Evolutionary conservation across 2,797 vertebrate genomes (phyloP).

Genomic region (Sardinella longiceps): DNA sequence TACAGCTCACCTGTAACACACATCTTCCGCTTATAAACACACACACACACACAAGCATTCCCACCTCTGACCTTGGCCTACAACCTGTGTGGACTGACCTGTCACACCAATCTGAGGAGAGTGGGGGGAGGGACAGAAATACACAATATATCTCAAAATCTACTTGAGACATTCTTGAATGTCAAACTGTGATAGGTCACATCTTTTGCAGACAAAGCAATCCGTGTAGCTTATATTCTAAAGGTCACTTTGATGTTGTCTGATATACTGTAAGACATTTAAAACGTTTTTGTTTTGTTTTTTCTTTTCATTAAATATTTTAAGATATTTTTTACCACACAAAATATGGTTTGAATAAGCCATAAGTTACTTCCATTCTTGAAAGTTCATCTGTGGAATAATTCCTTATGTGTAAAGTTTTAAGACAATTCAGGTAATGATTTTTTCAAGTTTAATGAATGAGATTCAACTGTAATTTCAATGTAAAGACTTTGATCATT

Average conservation of each 20-base stretch:
- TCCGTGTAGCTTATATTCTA: background rate
- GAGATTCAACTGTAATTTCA: background rate
- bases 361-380: background rate
- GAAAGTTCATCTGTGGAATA: background rate
- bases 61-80: background rate
- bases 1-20: background rate
- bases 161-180: background rate
- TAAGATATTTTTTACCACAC: background rate
- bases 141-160: background rate
- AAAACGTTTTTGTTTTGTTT: background rate
- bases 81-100: background rate
- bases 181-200: background rate
- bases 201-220: background rate
- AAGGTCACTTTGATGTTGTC: background rate
- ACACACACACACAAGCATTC: background rate
- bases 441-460: background rate
- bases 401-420: background rate
- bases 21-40: background rate
- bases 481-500: constrained; percentile 5
- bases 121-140: background rate
- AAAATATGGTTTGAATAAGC: background rate
- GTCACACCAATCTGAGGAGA: background rate
- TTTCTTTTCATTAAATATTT: background rate
- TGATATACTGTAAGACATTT: background rate
- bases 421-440: background rate